Evolutionary conservation across 2,113 vertebrate species (phyloP).

Genomic region (Cynopterus brachyotis): DNA sequence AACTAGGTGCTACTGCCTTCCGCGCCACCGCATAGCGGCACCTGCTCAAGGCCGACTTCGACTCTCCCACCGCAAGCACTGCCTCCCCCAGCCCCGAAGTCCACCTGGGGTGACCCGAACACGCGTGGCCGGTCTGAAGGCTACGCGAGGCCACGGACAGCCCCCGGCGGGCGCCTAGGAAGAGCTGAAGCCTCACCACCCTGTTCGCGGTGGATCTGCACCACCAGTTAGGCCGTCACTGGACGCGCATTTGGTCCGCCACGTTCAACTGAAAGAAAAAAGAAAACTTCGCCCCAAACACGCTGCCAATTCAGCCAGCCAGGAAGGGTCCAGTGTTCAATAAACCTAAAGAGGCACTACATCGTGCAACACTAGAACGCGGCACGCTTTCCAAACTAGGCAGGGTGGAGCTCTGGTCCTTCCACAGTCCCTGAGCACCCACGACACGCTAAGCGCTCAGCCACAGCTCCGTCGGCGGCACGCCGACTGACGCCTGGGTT

Average conservation of each 20-base stretch:
- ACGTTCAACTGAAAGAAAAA: background rate
- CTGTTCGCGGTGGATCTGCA: accelerated
- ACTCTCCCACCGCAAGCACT: background rate
- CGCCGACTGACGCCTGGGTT: accelerated
- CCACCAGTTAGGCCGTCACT: accelerated
- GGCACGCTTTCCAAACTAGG: background rate
- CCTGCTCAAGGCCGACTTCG: background rate
- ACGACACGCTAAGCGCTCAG: background rate
- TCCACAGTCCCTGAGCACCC: background rate
- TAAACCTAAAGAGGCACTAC: background rate
- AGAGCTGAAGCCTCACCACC: too few relatives aligned
- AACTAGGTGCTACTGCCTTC: too few relatives aligned
- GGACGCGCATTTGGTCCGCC: background rate
- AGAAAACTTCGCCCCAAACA: background rate
- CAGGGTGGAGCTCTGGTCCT: background rate
- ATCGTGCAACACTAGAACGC: background rate
- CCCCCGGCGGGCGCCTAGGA: accelerated
- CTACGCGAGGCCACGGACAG: background rate
- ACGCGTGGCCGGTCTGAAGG: background rate
- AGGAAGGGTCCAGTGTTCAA: background rate
- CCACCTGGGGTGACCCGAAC: accelerated
- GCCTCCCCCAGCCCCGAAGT: background rate
- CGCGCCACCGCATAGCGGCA: accelerated
- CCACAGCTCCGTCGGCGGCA: background rate
- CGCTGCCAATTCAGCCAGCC: background rate